phyloP scores from a whole-genome alignment of 2,888 invertebrate species.

The Lumbricus terrestris region DNA sequence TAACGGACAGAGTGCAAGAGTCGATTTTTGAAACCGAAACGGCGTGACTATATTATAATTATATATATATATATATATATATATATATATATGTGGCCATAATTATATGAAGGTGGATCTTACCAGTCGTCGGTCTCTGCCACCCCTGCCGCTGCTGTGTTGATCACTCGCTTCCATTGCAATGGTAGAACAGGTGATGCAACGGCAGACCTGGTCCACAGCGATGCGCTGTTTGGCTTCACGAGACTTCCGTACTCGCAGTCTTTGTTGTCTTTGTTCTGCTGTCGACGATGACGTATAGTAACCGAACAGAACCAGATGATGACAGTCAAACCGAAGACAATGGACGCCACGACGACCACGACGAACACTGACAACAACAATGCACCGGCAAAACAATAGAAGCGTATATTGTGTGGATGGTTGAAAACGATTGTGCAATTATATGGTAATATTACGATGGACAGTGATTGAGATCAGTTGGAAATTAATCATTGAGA shows the following conservation, averaged over 20 bases:
- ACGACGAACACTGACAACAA: constrained; percentile 10
- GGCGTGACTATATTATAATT: neutral
- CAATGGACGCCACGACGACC: neutral
- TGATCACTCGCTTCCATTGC: neutral
- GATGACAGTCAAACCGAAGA: constrained; percentile 7
- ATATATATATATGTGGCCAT: too few species aligned
- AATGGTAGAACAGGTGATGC: neutral
- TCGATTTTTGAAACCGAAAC: neutral
- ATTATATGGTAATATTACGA: too few species aligned
- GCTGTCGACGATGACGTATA: neutral
- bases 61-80: too few species aligned
- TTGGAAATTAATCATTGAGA: too few species aligned
- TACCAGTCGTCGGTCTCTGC: neutral
- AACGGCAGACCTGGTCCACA: too few species aligned
- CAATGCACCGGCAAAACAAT: neutral
- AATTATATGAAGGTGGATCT: neutral
- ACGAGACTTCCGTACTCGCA: constrained; percentile 11
- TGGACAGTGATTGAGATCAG: too few species aligned
- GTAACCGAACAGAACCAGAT: neutral
- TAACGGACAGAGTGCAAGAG: neutral
- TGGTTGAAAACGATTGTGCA: too few species aligned
- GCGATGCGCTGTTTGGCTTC: neutral
- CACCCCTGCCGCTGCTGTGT: neutral
- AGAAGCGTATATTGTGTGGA: too few species aligned
- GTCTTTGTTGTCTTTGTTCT: neutral